phyloP scores from a whole-genome alignment of 2,113 vertebrate species.

The Chionis minor region DNA sequence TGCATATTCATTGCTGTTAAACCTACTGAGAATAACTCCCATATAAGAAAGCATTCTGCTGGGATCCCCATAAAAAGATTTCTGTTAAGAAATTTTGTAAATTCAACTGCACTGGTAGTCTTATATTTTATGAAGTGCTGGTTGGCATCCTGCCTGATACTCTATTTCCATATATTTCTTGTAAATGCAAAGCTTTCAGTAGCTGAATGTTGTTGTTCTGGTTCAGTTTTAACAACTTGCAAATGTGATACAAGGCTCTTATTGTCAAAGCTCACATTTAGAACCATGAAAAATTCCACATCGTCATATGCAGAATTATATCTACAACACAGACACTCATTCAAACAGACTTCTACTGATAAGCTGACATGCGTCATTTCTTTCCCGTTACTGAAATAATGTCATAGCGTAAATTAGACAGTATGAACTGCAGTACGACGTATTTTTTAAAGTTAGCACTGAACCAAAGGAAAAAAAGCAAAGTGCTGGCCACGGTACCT shows the following conservation, averaged over 20 bases:
- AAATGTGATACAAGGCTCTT: not conserved
- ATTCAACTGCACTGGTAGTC: conserved; percentile 1
- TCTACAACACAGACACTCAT: not conserved
- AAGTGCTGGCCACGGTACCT: not conserved
- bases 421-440: not conserved
- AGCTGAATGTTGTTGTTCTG: not conserved
- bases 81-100: not conserved
- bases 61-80: conserved; percentile 28
- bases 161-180: conserved; percentile 17
- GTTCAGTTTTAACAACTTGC: conserved; percentile 28
- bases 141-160: conserved; percentile 22
- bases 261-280: conserved; percentile 12
- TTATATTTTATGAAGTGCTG: conserved; percentile 23
- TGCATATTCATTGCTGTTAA: not conserved
- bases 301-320: not conserved
- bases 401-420: not conserved
- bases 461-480: not conserved
- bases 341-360: not conserved
- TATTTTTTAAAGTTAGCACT: not conserved
- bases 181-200: conserved; percentile 21
- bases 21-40: not conserved
- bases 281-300: not conserved
- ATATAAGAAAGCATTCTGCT: not conserved
- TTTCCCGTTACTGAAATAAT: not conserved
- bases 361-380: not conserved